These are phyloP conservation scores for Drosophila grimshawi DNA, from an alignment of 1,140 invertebrate species.

Conservation along the genomic window DNA sequence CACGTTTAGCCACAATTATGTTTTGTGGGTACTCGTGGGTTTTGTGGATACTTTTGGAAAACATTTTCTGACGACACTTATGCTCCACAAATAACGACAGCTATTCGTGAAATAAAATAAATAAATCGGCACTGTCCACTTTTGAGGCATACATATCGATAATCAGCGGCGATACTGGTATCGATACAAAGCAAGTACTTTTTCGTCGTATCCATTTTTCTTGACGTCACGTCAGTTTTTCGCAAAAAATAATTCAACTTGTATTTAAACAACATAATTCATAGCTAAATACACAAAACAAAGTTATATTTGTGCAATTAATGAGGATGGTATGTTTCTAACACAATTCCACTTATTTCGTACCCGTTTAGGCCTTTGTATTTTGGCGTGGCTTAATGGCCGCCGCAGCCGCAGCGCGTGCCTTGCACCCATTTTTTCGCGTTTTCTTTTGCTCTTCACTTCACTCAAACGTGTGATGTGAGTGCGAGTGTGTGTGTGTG, in stretches of 20 bases:
- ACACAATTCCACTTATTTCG: not conserved
- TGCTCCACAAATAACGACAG: not conserved
- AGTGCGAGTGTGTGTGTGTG: not conserved
- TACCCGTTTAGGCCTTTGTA: not conserved
- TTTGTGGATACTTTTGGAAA: too few species aligned
- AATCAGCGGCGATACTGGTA: not conserved
- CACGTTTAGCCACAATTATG: too few species aligned
- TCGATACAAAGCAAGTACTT: slow-evolving; percentile 33
- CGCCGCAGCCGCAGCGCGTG: slow-evolving; percentile 24
- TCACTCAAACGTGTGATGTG: not conserved
- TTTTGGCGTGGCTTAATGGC: slow-evolving; percentile 29
- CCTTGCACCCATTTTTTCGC: slow-evolving; percentile 9
- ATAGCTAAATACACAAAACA: slow-evolving; percentile 9
- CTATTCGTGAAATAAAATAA: not conserved
- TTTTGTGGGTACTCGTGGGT: too few species aligned
- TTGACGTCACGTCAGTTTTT: slow-evolving; percentile 44
- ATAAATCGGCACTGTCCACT: not conserved
- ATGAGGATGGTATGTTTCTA: slow-evolving; percentile 44
- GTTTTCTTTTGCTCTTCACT: slow-evolving; percentile 7
- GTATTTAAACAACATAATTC: slow-evolving; percentile 16
- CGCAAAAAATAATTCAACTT: slow-evolving; percentile 35
- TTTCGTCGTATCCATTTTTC: slow-evolving; percentile 47
- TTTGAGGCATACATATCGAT: slow-evolving; percentile 1
- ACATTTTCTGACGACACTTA: not conserved
- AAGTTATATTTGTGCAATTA: slow-evolving; percentile 4